phyloP scores from a whole-genome alignment of 2,113 vertebrate species.

The Puntigrus tetrazona region DNA sequence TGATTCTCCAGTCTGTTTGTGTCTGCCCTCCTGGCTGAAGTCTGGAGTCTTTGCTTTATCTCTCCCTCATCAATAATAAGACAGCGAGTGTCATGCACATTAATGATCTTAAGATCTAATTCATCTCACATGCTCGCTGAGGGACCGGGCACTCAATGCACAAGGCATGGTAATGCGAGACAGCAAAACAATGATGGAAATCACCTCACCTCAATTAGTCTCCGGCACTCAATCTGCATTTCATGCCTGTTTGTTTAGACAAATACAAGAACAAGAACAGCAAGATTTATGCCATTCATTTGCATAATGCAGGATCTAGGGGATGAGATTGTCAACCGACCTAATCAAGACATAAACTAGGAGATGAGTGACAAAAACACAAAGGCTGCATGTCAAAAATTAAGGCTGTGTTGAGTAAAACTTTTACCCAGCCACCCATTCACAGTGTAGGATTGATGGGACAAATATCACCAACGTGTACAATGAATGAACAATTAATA shows the following conservation, averaged over 20 bases:
- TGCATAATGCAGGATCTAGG: slow-evolving; percentile 53
- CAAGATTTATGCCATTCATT: slow-evolving; percentile 52
- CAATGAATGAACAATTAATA: neutral
- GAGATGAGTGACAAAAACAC: slow-evolving; percentile 36
- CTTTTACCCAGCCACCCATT: neutral
- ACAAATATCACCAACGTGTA: neutral
- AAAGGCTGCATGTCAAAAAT: neutral
- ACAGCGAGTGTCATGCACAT: slow-evolving; percentile 21
- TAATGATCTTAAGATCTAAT: slow-evolving; percentile 25
- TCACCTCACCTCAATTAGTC: slow-evolving; percentile 46
- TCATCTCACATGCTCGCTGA: slow-evolving; percentile 35
- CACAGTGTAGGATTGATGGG: neutral
- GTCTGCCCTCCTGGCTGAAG: slow-evolving; percentile 26
- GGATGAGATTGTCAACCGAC: slow-evolving; percentile 50
- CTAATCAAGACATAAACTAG: slow-evolving; percentile 51
- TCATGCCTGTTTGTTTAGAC: slow-evolving; percentile 51
- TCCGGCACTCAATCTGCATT: slow-evolving; percentile 35
- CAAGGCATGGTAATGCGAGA: slow-evolving; percentile 34
- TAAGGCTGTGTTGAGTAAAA: neutral
- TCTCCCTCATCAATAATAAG: slow-evolving; percentile 13
- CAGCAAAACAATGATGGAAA: slow-evolving; percentile 44
- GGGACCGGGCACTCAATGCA: neutral
- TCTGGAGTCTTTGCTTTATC: slow-evolving; percentile 12
- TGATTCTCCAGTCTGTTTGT: slow-evolving; percentile 21
- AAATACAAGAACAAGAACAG: slow-evolving; percentile 43